Evolutionary conservation across 2,113 vertebrate genomes (phyloP).

Genomic region (Aptenodytes forsteri): DNA sequence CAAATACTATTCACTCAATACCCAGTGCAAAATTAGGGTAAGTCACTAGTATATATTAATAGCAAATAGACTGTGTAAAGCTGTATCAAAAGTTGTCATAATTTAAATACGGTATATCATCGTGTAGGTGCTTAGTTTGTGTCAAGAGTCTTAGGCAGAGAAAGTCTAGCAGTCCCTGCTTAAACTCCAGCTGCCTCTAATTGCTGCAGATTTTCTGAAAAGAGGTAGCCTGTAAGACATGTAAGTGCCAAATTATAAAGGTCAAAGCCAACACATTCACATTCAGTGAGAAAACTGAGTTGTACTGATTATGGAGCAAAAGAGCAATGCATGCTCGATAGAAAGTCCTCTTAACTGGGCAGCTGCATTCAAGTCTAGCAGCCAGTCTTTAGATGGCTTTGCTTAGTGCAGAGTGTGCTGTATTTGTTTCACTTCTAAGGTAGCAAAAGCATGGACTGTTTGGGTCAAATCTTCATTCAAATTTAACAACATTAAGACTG

Average conservation of each 20-base stretch:
- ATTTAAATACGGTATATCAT: neutral
- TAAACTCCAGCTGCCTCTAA: neutral
- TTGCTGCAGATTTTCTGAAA: neutral
- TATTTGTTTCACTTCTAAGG: neutral
- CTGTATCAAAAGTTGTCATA: neutral
- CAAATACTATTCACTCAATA: neutral
- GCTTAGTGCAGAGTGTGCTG: neutral
- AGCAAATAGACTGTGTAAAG: neutral
- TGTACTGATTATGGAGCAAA: neutral
- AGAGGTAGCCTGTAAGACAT: neutral
- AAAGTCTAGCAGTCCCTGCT: neutral
- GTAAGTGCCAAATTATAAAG: neutral
- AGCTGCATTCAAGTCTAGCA: neutral
- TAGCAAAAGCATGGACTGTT: neutral
- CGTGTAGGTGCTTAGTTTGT: neutral
- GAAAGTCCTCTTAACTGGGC: neutral
- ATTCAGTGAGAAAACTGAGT: neutral
- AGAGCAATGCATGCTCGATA: neutral
- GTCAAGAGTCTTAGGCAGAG: neutral
- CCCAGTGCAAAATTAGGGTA: neutral
- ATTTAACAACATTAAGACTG: neutral
- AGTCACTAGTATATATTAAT: neutral
- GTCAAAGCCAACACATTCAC: neutral
- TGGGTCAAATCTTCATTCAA: neutral
- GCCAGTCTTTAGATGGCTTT: neutral